phyloP scores from a whole-genome alignment of 2,888 invertebrate species.

The Escarpia spicata region DNA sequence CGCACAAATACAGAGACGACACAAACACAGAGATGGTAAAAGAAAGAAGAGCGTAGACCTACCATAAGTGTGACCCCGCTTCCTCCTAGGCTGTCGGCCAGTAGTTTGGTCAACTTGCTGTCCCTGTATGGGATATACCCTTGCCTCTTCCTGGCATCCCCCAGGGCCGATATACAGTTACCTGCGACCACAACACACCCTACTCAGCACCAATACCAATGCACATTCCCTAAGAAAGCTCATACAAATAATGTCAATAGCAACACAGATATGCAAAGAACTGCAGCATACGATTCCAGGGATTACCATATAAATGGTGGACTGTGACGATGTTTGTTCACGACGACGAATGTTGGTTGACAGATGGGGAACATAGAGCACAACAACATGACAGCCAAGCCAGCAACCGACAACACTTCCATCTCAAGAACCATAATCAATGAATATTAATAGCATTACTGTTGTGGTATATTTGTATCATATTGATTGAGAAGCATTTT shows the following conservation, averaged over 20 bases:
- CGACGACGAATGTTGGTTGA: neutral
- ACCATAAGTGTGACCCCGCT: constrained; percentile 95
- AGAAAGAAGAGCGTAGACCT: neutral
- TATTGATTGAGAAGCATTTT: neutral
- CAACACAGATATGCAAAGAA: neutral
- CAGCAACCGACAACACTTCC: neutral
- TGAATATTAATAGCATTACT: neutral
- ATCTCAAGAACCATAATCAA: neutral
- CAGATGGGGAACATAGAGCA: neutral
- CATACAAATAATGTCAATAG: neutral
- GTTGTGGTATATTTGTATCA: neutral
- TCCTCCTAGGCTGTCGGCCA: constrained; percentile 92
- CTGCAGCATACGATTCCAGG: neutral
- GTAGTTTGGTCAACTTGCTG: constrained; percentile 90
- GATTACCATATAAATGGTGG: neutral
- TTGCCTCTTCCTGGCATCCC: constrained; percentile 71
- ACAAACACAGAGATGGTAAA: neutral
- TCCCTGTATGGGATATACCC: constrained; percentile 95
- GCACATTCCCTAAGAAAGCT: neutral
- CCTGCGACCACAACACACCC: constrained; percentile 71
- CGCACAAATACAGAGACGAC: neutral
- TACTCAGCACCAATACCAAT: neutral
- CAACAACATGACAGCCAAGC: neutral
- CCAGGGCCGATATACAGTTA: constrained; percentile 92
- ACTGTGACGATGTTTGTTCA: neutral